Percentiles rank a stretch among this genome's conserved stretches.
phyloP scores from a whole-genome alignment of 2,888 invertebrate genomes.

The Leucozona laternaria region DNA sequence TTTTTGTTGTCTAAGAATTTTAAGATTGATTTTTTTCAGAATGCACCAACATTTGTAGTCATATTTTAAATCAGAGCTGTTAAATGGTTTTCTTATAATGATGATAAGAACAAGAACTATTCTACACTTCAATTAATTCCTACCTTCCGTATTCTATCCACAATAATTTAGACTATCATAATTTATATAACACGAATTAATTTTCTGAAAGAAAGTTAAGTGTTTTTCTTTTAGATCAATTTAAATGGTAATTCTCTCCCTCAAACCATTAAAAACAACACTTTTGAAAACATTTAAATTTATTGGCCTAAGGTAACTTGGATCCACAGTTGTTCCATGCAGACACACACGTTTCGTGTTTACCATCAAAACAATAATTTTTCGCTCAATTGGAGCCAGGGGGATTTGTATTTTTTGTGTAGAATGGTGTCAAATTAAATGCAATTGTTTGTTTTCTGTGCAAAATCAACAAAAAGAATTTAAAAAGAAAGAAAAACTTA shows the following conservation, averaged over 20 bases:
- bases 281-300: conserved; percentile 6
- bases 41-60: no score
- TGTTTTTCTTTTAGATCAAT: background rate
- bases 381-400: background rate
- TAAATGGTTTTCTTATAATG: background rate
- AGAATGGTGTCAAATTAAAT: background rate
- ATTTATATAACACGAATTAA: background rate
- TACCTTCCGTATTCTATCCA: background rate
- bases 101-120: background rate
- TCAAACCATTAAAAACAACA: background rate
- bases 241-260: background rate
- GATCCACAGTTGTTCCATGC: background rate
- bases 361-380: conserved; percentile 2
- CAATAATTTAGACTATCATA: background rate
- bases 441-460: background rate
- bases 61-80: no score
- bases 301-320: background rate
- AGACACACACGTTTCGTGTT: background rate
- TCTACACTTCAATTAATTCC: background rate
- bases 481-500: background rate
- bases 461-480: background rate
- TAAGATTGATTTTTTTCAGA: no score
- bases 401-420: background rate
- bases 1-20: no score
- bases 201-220: background rate